Conservation (phyloP, 2,113 vertebrate species). For the Varanus komodoensis region DNA sequence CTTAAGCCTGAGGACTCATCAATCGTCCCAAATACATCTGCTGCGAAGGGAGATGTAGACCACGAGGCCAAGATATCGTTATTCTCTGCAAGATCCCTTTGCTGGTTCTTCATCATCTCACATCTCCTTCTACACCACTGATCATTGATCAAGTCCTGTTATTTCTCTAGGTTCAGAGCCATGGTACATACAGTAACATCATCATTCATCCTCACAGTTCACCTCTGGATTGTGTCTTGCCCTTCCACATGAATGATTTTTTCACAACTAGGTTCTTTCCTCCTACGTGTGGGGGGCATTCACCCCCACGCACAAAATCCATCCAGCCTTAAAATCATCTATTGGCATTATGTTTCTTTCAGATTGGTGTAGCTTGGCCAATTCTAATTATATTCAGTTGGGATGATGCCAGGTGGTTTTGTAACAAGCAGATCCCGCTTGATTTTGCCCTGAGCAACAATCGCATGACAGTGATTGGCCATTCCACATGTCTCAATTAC, state of each 20-base stretch:
- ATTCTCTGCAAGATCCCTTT: conserved; percentile 64
- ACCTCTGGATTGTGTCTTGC: conserved; percentile 69
- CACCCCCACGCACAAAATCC: neutral
- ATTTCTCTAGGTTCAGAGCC: conserved; percentile 67
- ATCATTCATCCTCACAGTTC: conserved; percentile 70
- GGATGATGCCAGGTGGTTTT: neutral
- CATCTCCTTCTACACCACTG: conserved; percentile 44
- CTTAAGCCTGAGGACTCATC: conserved; percentile 65
- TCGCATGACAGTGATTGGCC: neutral
- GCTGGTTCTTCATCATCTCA: conserved; percentile 69
- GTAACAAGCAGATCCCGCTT: neutral
- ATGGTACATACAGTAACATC: conserved; percentile 58
- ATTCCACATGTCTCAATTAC: neutral
- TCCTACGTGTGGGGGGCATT: neutral
- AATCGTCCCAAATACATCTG: conserved; percentile 68
- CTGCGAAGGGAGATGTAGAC: conserved; percentile 36
- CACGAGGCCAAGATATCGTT: conserved; percentile 58
- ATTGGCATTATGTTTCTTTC: neutral
- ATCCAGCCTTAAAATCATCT: neutral
- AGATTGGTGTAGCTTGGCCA: neutral
- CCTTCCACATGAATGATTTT: conserved; percentile 66
- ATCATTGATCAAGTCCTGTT: conserved; percentile 73
- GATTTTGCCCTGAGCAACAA: conserved; percentile 1
- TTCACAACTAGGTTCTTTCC: conserved; percentile 33
- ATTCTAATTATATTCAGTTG: conserved; percentile 6